Conservation (phyloP, 92 coral and sea anemone genomes). For the Actinostola sp. region DNA sequence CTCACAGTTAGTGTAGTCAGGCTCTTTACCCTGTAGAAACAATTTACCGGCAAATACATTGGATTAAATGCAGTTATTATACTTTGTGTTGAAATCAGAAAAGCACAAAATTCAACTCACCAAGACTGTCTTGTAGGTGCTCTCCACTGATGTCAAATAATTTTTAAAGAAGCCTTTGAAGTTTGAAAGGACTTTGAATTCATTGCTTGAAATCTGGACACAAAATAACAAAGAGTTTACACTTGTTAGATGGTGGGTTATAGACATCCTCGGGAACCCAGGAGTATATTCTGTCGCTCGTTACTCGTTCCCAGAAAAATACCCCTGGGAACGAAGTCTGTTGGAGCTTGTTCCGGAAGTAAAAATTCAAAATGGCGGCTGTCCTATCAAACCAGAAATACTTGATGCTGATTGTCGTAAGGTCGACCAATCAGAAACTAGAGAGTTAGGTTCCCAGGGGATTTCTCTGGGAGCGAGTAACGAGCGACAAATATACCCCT, state of each 20-base stretch:
- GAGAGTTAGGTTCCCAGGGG: too few relatives aligned
- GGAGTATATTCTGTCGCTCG: not conserved
- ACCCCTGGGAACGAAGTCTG: too few relatives aligned
- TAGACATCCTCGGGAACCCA: not conserved
- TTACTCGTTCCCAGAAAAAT: too few relatives aligned
- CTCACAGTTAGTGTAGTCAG: conserved; percentile 63
- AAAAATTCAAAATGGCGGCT: too few relatives aligned
- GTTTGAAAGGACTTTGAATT: conserved; percentile 9
- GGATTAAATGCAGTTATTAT: too few relatives aligned
- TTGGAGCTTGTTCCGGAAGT: too few relatives aligned
- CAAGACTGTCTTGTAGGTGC: conserved; percentile 49
- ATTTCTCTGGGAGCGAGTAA: too few relatives aligned
- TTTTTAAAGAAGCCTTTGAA: conserved; percentile 14
- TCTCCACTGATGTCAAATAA: conserved; percentile 25
- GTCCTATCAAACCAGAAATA: too few relatives aligned
- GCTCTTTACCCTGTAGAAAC: conserved; percentile 80
- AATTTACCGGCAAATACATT: too few relatives aligned
- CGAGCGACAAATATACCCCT: too few relatives aligned
- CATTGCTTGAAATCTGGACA: conserved; percentile 27
- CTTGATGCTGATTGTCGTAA: too few relatives aligned
- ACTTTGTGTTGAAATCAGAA: not conserved
- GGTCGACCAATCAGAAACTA: too few relatives aligned
- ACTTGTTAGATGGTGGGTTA: not conserved
- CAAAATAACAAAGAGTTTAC: not conserved
- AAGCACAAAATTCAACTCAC: conserved; percentile 20